Evolutionary conservation across 2,797 vertebrate species (phyloP), one percentile per base, ranked within the genome.

Genomic region (Phaenicophaeus curvirostris): DNA sequence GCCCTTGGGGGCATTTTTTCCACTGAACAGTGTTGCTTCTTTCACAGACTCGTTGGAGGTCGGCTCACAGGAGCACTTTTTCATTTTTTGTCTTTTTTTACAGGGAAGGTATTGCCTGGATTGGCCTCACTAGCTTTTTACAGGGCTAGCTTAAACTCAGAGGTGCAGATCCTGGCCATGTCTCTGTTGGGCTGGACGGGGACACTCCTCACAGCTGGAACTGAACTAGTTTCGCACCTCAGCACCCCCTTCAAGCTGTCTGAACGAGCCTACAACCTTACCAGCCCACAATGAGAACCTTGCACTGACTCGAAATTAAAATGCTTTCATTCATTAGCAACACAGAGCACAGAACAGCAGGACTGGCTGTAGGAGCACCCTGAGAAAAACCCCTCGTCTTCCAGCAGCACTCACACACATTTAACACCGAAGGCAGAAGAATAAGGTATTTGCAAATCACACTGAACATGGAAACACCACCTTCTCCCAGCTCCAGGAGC

Each of bases 21-120:
- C 73, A 85, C 92, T 63, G 86, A 94, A 69, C 79, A 41, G 17
- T 5, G 71, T 73, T 90, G 90, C 90, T 95, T 94, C 95, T 93
- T 94, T 81, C 89, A 85, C 12, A n/a, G 69, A 73, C 94, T 78
- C 83, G 76, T 68, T 68, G 51, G 79, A 87, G 89, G 48, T 48
- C 90, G 63, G 59, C 84, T 77, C 57, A 57, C 65, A 39, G 44
- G 41, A 75, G 59, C 73, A 71, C 55, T 68, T 57, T 35, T 63
- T 23, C 6, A 1, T 55, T 16, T 19, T 25, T 17, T 18, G 11
- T 30, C 16, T 14, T n/a, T 46, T 55, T 39, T n/a, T 33, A 50
- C 23, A 33, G 37, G 72, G 54, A 67, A 74, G 62, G 37, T 27
- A 35, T 1, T 51, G 66, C 83, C 80, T 48, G 39, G 33, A 62